Evolutionary conservation across 2,113 vertebrate species (phyloP).

Genomic region (Irena cyanogastra): DNA sequence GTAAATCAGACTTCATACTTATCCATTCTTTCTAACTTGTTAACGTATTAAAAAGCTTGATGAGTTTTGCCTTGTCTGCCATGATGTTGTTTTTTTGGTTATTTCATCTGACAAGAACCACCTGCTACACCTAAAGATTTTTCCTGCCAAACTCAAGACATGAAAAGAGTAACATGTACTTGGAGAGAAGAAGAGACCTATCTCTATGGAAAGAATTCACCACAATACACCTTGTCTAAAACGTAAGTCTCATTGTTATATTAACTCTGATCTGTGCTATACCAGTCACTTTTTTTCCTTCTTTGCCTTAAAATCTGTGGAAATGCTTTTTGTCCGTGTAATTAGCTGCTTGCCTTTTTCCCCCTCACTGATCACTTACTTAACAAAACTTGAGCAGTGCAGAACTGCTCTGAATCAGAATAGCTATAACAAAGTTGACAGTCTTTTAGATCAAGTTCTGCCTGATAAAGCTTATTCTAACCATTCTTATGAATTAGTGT

Average conservation of each 20-base stretch:
- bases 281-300: neutral
- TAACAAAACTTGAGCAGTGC: neutral
- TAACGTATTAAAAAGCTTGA: neutral
- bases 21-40: neutral
- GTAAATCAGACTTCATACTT: neutral
- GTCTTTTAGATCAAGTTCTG: neutral
- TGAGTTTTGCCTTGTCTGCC: neutral
- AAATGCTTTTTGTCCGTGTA: neutral
- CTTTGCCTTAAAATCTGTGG: neutral
- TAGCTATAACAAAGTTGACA: accelerated
- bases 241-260: slow-evolving; percentile 38
- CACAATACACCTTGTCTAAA: slow-evolving; percentile 51
- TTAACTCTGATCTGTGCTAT: neutral
- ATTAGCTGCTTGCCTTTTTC: neutral
- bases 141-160: slow-evolving; percentile 71
- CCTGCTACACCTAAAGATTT: slow-evolving; percentile 67
- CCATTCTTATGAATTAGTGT: neutral
- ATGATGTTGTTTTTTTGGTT: neutral
- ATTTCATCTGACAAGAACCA: slow-evolving; percentile 34
- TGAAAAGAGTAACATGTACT: slow-evolving; percentile 62
- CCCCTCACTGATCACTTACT: neutral
- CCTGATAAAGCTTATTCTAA: neutral
- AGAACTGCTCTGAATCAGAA: neutral
- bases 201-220: neutral
- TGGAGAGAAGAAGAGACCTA: slow-evolving; percentile 59